Percentiles rank a stretch among this genome's conserved stretches.
phyloP scores from a whole-genome alignment of 1,140 invertebrate genomes.

The Rhagoletis pomonella region DNA sequence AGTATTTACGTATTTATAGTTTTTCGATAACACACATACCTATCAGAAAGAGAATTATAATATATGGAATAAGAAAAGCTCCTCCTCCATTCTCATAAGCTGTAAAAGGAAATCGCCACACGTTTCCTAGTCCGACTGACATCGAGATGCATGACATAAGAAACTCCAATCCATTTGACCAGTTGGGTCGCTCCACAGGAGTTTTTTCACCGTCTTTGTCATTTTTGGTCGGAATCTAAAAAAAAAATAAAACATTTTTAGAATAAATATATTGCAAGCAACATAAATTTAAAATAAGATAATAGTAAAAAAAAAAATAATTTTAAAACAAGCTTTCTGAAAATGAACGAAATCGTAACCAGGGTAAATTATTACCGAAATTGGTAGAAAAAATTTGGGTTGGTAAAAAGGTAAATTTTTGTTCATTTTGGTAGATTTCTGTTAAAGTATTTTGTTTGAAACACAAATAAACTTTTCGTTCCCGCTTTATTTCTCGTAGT shows the following conservation, averaged over 20 bases:
- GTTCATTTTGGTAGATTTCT: too few relatives aligned
- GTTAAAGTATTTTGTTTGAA: too few relatives aligned
- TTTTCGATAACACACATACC: constrained; percentile 75
- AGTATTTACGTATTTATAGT: neutral
- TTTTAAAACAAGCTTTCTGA: too few relatives aligned
- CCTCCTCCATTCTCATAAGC: constrained; percentile 87
- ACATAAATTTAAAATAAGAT: too few relatives aligned
- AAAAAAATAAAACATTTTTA: neutral
- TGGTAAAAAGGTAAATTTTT: too few relatives aligned
- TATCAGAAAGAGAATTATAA: constrained; percentile 87
- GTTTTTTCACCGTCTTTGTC: neutral
- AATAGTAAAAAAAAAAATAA: too few relatives aligned
- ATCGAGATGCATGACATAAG: constrained; percentile 92
- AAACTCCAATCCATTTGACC: constrained; percentile 90
- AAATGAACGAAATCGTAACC: too few relatives aligned
- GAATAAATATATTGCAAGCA: too few relatives aligned
- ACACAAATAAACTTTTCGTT: too few relatives aligned
- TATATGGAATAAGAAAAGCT: constrained; percentile 87
- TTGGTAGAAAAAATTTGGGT: too few relatives aligned
- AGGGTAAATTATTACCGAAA: too few relatives aligned
- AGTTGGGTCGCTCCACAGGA: constrained; percentile 78
- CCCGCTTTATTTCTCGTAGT: too few relatives aligned
- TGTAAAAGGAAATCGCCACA: constrained; percentile 84
- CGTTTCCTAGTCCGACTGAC: constrained; percentile 87
- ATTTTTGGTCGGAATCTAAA: constrained; percentile 61